Percentiles rank a stretch among this genome's conserved stretches.
These are phyloP conservation scores for Entelurus aequoreus DNA, from an alignment of 2,113 vertebrate species.

Conservation along the genomic window DNA sequence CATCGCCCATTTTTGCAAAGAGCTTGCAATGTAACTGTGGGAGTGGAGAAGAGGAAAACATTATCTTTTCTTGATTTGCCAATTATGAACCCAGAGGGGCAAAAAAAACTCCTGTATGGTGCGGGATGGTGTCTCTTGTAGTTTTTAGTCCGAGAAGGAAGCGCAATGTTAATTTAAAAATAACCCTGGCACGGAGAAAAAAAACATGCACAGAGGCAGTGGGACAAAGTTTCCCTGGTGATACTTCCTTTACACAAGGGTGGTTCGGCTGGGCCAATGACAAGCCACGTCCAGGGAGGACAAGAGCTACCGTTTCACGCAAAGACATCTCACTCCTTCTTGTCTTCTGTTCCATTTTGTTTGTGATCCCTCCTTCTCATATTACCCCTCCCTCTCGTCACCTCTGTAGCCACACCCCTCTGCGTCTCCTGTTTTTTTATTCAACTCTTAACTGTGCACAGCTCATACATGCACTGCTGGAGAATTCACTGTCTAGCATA, in stretches of 20 bases:
- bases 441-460: background rate
- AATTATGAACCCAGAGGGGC: constrained; percentile 47
- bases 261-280: constrained; percentile 63
- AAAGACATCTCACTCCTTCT: constrained; percentile 53
- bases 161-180: constrained; percentile 70
- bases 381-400: constrained; percentile 50
- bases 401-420: constrained; percentile 22
- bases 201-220: constrained; percentile 61
- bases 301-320: constrained; percentile 44
- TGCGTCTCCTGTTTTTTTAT: background rate
- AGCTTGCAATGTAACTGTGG: constrained; percentile 75
- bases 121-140: constrained; percentile 63
- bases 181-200: constrained; percentile 68
- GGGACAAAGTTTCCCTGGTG: constrained; percentile 74
- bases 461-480: background rate
- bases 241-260: constrained; percentile 71
- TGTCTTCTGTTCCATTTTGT: constrained; percentile 31
- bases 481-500: background rate
- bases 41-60: constrained; percentile 72
- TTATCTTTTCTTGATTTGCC: constrained; percentile 46
- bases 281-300: constrained; percentile 39
- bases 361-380: constrained; percentile 39
- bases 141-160: constrained; percentile 66
- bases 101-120: constrained; percentile 29
- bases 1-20: constrained; percentile 91